Conservation (phyloP, 2,888 invertebrate species). For the Epirrhoe alternata region DNA sequence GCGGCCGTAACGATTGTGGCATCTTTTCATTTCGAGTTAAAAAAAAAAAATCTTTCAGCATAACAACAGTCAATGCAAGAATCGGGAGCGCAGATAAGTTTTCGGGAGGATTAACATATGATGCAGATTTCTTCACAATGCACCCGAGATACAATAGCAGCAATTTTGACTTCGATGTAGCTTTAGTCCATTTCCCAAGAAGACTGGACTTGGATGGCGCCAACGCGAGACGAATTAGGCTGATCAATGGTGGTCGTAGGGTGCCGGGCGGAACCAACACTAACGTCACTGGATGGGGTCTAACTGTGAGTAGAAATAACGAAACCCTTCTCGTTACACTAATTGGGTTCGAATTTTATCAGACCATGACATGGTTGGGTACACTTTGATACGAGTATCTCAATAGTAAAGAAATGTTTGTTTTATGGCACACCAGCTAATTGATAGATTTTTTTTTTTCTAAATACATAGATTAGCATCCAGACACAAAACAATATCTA, state of each 20-base stretch:
- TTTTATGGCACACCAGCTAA: too few species aligned
- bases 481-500: too few species aligned
- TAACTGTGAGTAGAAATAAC: constrained; percentile 10
- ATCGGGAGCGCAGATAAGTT: constrained; percentile 57
- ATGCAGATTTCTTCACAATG: constrained; percentile 11
- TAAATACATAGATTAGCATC: too few species aligned
- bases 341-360: too few species aligned
- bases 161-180: constrained; percentile 41
- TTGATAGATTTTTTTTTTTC: too few species aligned
- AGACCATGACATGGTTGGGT: too few species aligned
- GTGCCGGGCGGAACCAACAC: constrained; percentile 27
- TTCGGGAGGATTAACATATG: constrained; percentile 21
- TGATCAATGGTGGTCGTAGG: constrained; percentile 27
- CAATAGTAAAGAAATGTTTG: too few species aligned
- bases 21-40: neutral
- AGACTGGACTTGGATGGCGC: constrained; percentile 40
- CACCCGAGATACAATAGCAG: constrained; percentile 36
- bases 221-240: constrained; percentile 28
- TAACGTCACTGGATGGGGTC: constrained; percentile 53
- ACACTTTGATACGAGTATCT: too few species aligned
- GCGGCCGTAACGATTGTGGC: too few species aligned
- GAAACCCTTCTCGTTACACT: too few species aligned
- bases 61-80: constrained; percentile 51
- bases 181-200: constrained; percentile 26
- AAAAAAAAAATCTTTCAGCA: constrained; percentile 43